Conservation (phyloP, 2,113 vertebrate species). For the Sylvietta virens region DNA sequence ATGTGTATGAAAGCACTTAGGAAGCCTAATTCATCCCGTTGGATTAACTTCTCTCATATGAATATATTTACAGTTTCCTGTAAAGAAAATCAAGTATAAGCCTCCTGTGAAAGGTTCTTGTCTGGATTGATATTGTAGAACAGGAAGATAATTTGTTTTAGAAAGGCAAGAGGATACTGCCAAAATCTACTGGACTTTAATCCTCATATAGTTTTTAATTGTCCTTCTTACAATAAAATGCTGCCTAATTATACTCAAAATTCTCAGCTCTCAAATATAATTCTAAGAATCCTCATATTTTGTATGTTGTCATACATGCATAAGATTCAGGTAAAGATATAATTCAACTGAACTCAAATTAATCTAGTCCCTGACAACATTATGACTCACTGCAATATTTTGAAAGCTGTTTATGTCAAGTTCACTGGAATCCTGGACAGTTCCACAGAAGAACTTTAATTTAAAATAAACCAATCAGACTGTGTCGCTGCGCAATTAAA, state of each 20-base stretch:
- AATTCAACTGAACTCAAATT: neutral
- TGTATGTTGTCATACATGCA: neutral
- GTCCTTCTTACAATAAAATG: neutral
- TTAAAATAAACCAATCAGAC: constrained; percentile 58
- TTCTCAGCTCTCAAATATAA: neutral
- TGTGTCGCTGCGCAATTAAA: constrained; percentile 11
- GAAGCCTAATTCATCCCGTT: neutral
- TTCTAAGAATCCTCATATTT: neutral
- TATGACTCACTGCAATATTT: constrained; percentile 17
- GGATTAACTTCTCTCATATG: neutral
- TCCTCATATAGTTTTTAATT: constrained; percentile 12
- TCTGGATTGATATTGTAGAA: neutral
- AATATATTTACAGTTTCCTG: neutral
- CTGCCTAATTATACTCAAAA: neutral
- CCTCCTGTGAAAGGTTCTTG: neutral
- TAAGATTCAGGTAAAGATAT: neutral
- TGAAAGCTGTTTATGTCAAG: constrained; percentile 1
- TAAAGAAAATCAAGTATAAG: neutral
- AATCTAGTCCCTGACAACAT: neutral
- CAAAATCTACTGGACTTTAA: neutral
- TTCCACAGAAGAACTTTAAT: constrained; percentile 31
- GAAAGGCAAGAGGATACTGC: neutral
- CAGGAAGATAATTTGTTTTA: neutral
- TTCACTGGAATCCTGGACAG: neutral
- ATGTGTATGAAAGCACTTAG: neutral